Conservation (phyloP, 2,797 vertebrate species). For the Fistularia commersonii region DNA sequence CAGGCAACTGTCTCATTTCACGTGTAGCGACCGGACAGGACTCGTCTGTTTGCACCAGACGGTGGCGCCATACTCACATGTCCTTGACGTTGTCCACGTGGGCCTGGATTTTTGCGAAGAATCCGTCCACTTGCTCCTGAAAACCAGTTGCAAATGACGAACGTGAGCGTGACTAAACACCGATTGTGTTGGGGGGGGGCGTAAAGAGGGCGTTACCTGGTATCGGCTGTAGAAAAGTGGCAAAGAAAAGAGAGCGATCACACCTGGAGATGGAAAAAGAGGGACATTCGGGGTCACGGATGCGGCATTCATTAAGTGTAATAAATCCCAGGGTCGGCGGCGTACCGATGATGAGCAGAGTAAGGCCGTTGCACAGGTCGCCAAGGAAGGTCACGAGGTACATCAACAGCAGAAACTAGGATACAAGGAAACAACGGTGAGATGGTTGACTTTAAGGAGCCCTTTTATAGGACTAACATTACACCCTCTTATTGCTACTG, state of each 20-base stretch:
- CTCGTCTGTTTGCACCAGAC: conserved; percentile 28
- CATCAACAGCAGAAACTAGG: conserved; percentile 83
- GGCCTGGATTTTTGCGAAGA: conserved; percentile 75
- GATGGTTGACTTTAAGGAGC: too few relatives aligned
- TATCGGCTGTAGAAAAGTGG: conserved; percentile 87
- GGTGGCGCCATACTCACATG: conserved; percentile 79
- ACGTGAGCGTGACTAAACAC: not conserved
- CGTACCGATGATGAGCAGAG: conserved; percentile 86
- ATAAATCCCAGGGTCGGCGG: not conserved
- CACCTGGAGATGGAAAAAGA: conserved; percentile 68
- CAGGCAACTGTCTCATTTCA: too few relatives aligned
- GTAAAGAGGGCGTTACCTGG: conserved; percentile 72
- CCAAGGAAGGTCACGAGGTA: conserved; percentile 91
- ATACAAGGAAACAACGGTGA: conserved; percentile 8
- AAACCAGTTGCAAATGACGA: conserved; percentile 5
- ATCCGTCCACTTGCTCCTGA: conserved; percentile 81
- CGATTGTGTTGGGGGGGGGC: too few relatives aligned
- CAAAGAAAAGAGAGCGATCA: conserved; percentile 85
- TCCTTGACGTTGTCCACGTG: conserved; percentile 79
- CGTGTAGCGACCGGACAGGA: too few relatives aligned
- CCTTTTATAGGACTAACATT: too few relatives aligned
- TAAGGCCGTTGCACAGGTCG: conserved; percentile 86
- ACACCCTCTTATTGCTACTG: too few relatives aligned
- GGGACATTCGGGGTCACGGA: not conserved
- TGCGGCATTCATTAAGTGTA: not conserved